Base-by-base conservation (phyloP, 2,888 invertebrate species). In the Epinotia brunnichana region DNA sequence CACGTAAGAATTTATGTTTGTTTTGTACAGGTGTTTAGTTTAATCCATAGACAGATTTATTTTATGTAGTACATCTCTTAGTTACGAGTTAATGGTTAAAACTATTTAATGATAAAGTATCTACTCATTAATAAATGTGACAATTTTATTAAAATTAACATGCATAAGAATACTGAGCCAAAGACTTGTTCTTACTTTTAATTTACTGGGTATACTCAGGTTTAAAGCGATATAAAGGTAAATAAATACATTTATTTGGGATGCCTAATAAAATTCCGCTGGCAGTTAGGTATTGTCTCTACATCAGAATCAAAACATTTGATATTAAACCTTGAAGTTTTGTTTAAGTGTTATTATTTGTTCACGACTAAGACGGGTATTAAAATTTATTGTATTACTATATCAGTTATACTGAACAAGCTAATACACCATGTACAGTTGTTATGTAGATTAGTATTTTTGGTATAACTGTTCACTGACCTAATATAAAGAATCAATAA, bases 401-500 rank as follows among this genome's bases (percentile, higher is more conserved):
- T 73, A 74, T 74, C 74, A 78, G 74, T 76, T 74, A 76, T 76
- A 53, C 54, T 56, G 41, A 56, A 56, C 53, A 69, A 62, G 56
- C 62, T 56, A 74, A 60, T 76, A 61, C 75, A 75, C 66, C 67
- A 53, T 88, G 87, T 90, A 89, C 85, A 87, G 84, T 85, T 88
- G 89, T 90, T 90, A 89, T 88, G 88, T 89, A 88, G 87, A 75
- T 87, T 87, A 87, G 85, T 79, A 62, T 69, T 56, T 68, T 57
- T 59, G 21, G 15, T 62, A 62, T 56, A 67, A 67, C 15, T 17
- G 53, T 35, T 53, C 35, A 41, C 21, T 41, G 67, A 48, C 54
- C 54, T 72, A 56, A 48, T 53, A 44, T 66, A 35, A 54, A 51
- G 19, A 44, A 67, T 60, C 66, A 67, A 54, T 72, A 71, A 71